Percentiles rank a stretch among this genome's conserved stretches.
These are phyloP conservation scores for Cricetomys ansorgei DNA, from an alignment of 2,113 vertebrate species.

Conservation along the genomic window DNA sequence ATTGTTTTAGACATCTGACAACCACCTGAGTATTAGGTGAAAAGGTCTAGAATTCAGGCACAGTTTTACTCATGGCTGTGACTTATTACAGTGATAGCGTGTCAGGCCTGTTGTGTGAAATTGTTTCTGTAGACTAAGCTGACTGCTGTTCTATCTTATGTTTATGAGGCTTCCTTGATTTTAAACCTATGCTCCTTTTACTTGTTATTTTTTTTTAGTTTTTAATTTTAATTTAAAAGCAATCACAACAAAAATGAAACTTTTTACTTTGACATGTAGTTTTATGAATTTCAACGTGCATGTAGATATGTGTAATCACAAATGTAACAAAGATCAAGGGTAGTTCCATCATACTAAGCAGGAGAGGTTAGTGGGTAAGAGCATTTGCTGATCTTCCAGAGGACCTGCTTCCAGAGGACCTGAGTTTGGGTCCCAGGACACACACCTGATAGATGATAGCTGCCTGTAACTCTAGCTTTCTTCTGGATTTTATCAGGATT, in stretches of 20 bases:
- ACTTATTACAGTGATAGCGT: slow-evolving; percentile 23
- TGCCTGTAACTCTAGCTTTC: background rate
- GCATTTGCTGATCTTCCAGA: background rate
- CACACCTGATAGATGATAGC: background rate
- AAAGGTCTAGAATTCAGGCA: background rate
- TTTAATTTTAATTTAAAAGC: slow-evolving; percentile 38
- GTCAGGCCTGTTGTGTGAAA: background rate
- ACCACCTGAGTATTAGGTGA: background rate
- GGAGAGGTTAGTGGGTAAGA: background rate
- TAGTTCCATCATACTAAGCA: background rate
- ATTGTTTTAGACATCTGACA: slow-evolving; percentile 1
- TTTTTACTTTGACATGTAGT: slow-evolving; percentile 15
- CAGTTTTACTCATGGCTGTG: background rate
- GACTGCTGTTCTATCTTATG: slow-evolving; percentile 19
- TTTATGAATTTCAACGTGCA: slow-evolving; percentile 28
- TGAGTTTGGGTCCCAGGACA: background rate
- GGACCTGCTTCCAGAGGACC: background rate
- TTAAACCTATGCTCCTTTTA: background rate
- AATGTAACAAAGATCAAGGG: background rate
- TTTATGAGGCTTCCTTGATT: background rate
- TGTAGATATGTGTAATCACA: background rate
- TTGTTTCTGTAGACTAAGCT: slow-evolving; percentile 10
- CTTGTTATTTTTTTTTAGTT: background rate
- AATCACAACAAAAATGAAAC: slow-evolving; percentile 20
- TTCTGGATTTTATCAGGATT: background rate